A percentile compares a stretch with the other conserved stretches of the same genome.
phyloP scores from a whole-genome alignment of 2,113 vertebrate species.

The Lagenorhynchus albirostris region DNA sequence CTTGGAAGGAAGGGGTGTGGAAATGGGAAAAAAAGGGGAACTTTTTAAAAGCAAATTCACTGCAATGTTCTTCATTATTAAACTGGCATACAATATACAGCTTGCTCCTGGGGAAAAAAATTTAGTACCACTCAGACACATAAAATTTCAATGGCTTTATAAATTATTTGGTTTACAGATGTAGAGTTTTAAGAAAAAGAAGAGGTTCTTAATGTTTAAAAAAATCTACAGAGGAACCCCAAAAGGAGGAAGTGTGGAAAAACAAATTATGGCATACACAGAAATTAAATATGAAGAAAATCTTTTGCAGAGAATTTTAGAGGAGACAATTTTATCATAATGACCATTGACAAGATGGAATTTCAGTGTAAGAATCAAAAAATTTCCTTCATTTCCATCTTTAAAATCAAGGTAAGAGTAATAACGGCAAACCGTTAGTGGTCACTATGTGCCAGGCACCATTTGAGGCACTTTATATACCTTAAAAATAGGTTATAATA shows the following conservation, averaged over 20 bases:
- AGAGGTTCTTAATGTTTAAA: neutral
- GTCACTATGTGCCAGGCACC: neutral
- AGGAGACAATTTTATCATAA: neutral
- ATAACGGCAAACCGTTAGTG: neutral
- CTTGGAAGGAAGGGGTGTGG: neutral
- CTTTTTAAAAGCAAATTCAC: neutral
- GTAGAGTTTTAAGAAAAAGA: neutral
- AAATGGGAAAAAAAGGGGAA: neutral
- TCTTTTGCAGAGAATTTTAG: neutral
- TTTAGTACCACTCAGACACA: neutral
- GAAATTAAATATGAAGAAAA: neutral
- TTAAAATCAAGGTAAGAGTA: neutral
- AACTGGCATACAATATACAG: neutral
- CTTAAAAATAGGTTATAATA: neutral
- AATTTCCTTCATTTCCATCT: neutral
- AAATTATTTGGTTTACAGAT: neutral
- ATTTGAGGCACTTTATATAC: neutral
- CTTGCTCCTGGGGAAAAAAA: neutral
- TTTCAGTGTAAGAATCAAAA: neutral
- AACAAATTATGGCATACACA: neutral
- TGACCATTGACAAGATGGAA: neutral
- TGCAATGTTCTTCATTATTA: neutral
- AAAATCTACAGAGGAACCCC: neutral
- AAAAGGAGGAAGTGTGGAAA: neutral
- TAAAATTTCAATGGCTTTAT: neutral